Percentiles rank a stretch among this genome's conserved stretches.
phyloP scores from a whole-genome alignment of 2,888 invertebrate species.

The Achlya flavicornis region DNA sequence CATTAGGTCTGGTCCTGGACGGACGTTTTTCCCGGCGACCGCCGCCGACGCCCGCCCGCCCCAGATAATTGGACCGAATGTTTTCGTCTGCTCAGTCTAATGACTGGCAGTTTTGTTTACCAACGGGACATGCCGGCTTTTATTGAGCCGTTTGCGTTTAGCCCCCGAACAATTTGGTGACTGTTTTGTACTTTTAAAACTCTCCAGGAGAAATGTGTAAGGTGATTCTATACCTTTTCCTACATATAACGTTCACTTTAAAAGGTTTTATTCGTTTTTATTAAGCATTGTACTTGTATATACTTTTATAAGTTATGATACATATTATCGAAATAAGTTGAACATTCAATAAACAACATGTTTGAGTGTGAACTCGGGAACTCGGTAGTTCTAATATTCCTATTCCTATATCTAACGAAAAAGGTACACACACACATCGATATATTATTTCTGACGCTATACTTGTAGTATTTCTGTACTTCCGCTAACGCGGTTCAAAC shows the following conservation, averaged over 20 bases:
- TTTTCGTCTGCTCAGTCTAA: conserved; percentile 75
- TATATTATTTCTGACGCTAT: too few species aligned
- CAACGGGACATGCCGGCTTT: conserved; percentile 71
- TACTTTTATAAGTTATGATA: too few species aligned
- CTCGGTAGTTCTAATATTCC: too few species aligned
- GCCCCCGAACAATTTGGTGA: conserved; percentile 55
- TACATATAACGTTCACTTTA: background rate
- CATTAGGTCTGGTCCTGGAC: conserved; percentile 70
- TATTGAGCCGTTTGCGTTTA: conserved; percentile 75
- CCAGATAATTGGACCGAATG: conserved; percentile 78
- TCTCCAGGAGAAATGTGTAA: background rate
- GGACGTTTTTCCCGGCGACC: conserved; percentile 63
- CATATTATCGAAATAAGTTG: too few species aligned
- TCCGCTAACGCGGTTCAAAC: too few species aligned
- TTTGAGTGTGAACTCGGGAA: too few species aligned
- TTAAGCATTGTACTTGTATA: too few species aligned
- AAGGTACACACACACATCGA: too few species aligned
- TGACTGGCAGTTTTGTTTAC: conserved; percentile 81
- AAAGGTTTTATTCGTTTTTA: too few species aligned
- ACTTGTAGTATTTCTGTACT: too few species aligned
- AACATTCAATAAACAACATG: too few species aligned
- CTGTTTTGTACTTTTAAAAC: conserved; percentile 55
- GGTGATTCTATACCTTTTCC: background rate
- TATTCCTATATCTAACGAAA: too few species aligned
- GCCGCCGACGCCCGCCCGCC: conserved; percentile 34